phyloP scores from a whole-genome alignment of 2,888 invertebrate genomes.

The Drosophila borborema region DNA sequence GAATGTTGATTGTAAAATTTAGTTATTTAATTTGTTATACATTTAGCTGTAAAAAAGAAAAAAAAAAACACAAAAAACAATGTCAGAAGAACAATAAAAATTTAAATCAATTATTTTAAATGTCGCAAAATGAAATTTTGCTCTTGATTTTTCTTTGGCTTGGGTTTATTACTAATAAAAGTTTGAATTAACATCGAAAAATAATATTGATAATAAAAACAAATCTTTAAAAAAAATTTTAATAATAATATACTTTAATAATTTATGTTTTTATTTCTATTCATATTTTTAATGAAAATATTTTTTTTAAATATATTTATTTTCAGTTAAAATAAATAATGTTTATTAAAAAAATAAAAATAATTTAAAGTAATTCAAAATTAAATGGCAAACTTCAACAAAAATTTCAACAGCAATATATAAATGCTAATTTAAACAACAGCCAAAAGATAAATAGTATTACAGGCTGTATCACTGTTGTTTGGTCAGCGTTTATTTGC shows the following conservation, averaged over 20 bases:
- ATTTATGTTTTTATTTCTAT: neutral
- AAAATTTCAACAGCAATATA: neutral
- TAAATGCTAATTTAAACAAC: neutral
- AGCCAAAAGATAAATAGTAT: neutral
- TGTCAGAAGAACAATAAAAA: constrained; percentile 36
- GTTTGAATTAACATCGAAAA: too few relatives aligned
- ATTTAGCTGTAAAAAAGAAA: constrained; percentile 31
- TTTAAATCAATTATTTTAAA: constrained; percentile 37
- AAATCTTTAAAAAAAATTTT: too few relatives aligned
- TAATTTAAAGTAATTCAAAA: neutral
- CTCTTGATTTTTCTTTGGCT: neutral
- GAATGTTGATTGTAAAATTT: constrained; percentile 43
- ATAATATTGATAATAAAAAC: too few relatives aligned
- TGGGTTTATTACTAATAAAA: too few relatives aligned
- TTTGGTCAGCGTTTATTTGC: neutral
- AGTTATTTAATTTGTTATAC: constrained; percentile 51
- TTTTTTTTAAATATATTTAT: too few relatives aligned
- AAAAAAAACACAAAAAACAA: constrained; percentile 25
- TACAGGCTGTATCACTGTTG: neutral
- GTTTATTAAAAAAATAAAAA: too few relatives aligned
- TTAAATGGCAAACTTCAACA: neutral
- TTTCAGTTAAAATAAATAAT: too few relatives aligned
- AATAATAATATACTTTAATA: too few relatives aligned
- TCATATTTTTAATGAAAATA: neutral
- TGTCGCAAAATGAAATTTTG: neutral